Evolutionary conservation across 2,797 vertebrate genomes (phyloP), one percentile per base, ranked within the genome.

Genomic region (Takifugu rubripes): DNA sequence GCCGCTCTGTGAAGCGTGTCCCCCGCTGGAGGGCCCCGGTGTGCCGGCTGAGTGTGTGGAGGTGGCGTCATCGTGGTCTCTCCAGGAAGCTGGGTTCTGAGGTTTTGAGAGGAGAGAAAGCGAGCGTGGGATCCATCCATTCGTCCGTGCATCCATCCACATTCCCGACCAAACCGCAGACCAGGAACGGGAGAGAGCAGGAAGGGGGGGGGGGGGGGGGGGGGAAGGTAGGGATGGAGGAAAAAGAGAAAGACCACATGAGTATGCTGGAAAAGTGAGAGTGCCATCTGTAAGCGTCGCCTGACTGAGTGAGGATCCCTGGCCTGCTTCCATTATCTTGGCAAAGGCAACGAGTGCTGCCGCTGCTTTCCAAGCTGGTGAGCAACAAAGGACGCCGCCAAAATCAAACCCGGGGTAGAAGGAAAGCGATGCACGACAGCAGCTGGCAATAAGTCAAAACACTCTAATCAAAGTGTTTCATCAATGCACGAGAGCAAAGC

Each of bases 61-160:
- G 69, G 94, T 96, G 88, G 97, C 97, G 75, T 99, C 97, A 86
- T 99, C 97, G 3, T 99, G 97, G 90, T 99, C 97, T 96, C 97
- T 93, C 97, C 97, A 99, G 90, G 97, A 99, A 81, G 95, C 94
- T 86, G 97, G 97, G 89, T 99, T 99, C 97, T 99, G 92, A 87
- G 88, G 90, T 90, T 90, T 86, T 81, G 84, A 68, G 68, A 85
- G 77, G 78, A 79, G 75, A 87, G 88, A 84, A 84, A 64, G 82
- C 71, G 56, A 79, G 80, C 67, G 75, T 83, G 74, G 79, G 78
- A 84, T 81, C 72, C 75, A 75, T 77, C 74, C 79, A 78, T 81
- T 79, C 80, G 79, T 84, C 75, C 73, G 79, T 80, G 78, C 82
- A 82, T 90, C 87, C 89, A 68, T 86, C 82, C 85, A 75, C 74